phyloP scores from a whole-genome alignment of 2,888 invertebrate species.

The Mechanitis messenoides region DNA sequence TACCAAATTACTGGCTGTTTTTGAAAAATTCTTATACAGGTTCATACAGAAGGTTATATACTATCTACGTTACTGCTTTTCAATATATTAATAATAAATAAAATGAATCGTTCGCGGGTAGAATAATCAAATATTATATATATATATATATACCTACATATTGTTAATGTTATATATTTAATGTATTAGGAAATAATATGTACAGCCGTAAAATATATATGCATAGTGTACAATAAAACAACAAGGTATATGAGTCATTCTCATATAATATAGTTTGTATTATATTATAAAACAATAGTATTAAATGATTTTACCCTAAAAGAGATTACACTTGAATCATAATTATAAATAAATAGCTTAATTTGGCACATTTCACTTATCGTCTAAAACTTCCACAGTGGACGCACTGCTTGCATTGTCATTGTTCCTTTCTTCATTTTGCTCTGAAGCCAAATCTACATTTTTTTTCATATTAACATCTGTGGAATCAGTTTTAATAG shows the following conservation, averaged over 20 bases:
- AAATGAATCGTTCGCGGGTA: too few species aligned
- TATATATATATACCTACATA: too few species aligned
- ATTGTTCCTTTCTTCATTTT: slow-evolving; percentile 48
- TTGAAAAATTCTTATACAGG: too few species aligned
- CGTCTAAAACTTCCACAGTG: slow-evolving; percentile 68
- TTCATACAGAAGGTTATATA: too few species aligned
- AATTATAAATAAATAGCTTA: slow-evolving; percentile 13
- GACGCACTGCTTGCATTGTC: slow-evolving; percentile 70
- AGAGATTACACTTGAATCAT: slow-evolving; percentile 17
- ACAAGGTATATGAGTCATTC: not conserved
- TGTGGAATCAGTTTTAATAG: slow-evolving; percentile 53
- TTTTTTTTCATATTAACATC: slow-evolving; percentile 34
- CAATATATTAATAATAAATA: too few species aligned
- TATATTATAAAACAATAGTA: not conserved
- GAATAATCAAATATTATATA: too few species aligned
- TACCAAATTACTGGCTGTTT: too few species aligned
- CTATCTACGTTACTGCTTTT: too few species aligned
- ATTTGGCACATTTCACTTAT: slow-evolving; percentile 48
- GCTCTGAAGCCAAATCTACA: slow-evolving; percentile 35
- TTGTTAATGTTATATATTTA: too few species aligned
- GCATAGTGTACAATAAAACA: not conserved
- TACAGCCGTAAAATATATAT: too few species aligned
- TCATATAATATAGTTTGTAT: not conserved
- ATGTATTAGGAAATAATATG: too few species aligned
- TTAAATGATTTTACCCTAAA: not conserved